Conservation (phyloP, 2,113 vertebrate genomes). For the Pomatostomus ruficeps region DNA sequence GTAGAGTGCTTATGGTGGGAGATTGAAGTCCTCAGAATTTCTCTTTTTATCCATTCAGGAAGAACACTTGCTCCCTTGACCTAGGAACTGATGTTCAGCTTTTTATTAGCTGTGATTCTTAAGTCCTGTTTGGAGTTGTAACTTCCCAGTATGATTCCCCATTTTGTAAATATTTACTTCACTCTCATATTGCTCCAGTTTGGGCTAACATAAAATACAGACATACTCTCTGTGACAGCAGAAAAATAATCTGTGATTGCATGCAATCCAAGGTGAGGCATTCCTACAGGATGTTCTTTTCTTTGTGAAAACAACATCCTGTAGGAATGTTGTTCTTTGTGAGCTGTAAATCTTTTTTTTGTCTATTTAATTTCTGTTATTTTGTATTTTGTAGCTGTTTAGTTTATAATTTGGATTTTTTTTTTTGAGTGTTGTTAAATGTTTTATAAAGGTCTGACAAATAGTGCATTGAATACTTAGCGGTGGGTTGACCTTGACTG, state of each 20-base stretch:
- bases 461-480: background rate
- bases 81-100: background rate
- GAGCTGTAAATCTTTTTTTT: fast-evolving
- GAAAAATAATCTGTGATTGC: background rate
- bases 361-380: background rate
- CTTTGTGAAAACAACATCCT: no score
- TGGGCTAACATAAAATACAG: background rate
- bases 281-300: background rate
- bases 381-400: background rate
- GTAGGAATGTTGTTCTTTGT: no score
- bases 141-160: background rate
- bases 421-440: background rate
- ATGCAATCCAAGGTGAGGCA: background rate
- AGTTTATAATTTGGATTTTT: background rate
- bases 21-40: background rate
- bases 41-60: background rate
- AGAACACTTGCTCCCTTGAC: background rate
- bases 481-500: background rate
- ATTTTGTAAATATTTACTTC: background rate
- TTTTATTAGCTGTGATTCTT: background rate
- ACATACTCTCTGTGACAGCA: background rate
- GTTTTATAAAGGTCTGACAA: background rate
- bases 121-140: background rate
- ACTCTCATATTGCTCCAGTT: background rate
- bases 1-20: background rate